Percentiles rank a stretch among this genome's conserved stretches.
These are phyloP conservation scores for Karalla daura DNA, from an alignment of 2,797 vertebrate species.

Conservation along the genomic window DNA sequence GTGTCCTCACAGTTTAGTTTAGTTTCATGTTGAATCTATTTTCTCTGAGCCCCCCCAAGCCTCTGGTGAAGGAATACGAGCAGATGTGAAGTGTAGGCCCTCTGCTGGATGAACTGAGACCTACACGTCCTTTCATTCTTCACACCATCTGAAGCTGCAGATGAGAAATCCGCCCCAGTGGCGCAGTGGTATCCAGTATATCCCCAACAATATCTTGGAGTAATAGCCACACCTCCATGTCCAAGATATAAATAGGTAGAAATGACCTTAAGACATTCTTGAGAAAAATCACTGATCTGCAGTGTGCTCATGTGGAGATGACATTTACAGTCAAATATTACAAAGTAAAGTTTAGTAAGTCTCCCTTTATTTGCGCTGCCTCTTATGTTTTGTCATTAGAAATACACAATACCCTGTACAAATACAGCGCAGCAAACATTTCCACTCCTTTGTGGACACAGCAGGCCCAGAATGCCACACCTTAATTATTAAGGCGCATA, in stretches of 20 bases:
- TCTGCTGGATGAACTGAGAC: conserved; percentile 36
- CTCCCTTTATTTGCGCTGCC: too few relatives aligned
- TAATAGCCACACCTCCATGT: too few relatives aligned
- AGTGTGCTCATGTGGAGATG: too few relatives aligned
- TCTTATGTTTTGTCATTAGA: background rate
- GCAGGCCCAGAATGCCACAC: background rate
- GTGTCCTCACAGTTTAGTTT: background rate
- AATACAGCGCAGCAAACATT: background rate
- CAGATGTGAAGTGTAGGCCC: conserved; percentile 9
- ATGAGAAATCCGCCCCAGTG: background rate
- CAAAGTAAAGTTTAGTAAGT: too few relatives aligned
- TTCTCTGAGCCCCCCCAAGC: background rate
- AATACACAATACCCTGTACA: background rate
- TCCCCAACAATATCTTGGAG: too few relatives aligned
- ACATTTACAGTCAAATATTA: too few relatives aligned
- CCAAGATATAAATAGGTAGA: background rate
- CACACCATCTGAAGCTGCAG: background rate
- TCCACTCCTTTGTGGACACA: background rate
- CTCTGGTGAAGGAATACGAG: background rate
- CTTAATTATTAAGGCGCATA: background rate
- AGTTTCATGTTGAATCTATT: background rate
- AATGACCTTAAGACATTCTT: too few relatives aligned
- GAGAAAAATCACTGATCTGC: too few relatives aligned
- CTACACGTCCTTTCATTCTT: conserved; percentile 1
- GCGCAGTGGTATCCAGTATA: too few relatives aligned